phyloP scores from a whole-genome alignment of 2,113 vertebrate genomes.

The Pygoscelis adeliae region DNA sequence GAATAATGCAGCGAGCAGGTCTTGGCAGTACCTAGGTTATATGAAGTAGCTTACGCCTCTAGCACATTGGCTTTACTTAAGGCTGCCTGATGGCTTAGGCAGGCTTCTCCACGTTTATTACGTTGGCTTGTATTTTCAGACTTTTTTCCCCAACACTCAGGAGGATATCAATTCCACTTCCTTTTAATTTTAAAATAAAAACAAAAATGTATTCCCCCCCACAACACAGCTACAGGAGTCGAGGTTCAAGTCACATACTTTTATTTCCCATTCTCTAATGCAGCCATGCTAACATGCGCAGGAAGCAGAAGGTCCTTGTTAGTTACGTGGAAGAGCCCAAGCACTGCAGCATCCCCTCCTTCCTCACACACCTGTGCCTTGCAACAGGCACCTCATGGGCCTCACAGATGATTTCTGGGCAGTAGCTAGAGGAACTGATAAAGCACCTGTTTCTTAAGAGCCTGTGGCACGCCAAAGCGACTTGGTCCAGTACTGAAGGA shows the following conservation, averaged over 20 bases:
- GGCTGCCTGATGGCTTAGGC: not conserved
- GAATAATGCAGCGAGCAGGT: not conserved
- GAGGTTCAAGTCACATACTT: not conserved
- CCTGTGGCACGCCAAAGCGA: not conserved
- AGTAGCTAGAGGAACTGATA: not conserved
- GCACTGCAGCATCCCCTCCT: not conserved
- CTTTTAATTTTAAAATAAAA: not conserved
- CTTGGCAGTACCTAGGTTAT: not conserved
- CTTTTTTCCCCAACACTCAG: not conserved
- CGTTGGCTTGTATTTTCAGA: not conserved
- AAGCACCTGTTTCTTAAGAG: not conserved
- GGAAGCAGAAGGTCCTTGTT: not conserved
- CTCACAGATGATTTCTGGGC: not conserved
- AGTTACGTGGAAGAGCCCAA: not conserved
- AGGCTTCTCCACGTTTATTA: not conserved
- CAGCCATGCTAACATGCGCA: fast-evolving
- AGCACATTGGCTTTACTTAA: not conserved
- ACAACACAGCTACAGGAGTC: not conserved
- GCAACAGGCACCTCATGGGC: not conserved
- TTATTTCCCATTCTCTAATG: not conserved
- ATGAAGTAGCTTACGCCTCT: not conserved
- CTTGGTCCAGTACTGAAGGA: not conserved
- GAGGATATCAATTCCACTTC: not conserved
- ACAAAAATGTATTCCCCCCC: not conserved
- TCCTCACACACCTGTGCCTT: not conserved